Percentiles rank a stretch among this genome's conserved stretches.
These are phyloP conservation scores for Apteryx owenii DNA, from an alignment of 2,113 vertebrate species.

Conservation along the genomic window DNA sequence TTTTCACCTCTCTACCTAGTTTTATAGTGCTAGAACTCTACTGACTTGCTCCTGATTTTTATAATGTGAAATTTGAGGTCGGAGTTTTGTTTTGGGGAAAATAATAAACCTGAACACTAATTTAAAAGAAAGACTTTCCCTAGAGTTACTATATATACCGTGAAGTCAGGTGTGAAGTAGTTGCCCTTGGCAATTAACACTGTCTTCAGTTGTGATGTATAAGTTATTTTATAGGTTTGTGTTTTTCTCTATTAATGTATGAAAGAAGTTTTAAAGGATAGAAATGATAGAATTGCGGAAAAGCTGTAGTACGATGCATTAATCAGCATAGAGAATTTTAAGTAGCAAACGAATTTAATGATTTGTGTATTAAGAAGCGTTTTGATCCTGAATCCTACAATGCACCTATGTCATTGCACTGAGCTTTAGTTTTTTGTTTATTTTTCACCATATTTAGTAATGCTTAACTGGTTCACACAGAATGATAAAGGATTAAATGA, in stretches of 20 bases:
- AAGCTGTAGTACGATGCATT: not conserved
- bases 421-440: not conserved
- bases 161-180: not conserved
- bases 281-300: not conserved
- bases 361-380: not conserved
- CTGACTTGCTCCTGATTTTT: not conserved
- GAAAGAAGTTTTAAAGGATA: not conserved
- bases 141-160: not conserved
- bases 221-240: not conserved
- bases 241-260: not conserved
- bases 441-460: not conserved
- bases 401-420: not conserved
- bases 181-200: not conserved
- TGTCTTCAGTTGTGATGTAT: not conserved
- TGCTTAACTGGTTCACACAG: not conserved
- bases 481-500: not conserved
- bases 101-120: not conserved
- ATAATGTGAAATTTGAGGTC: not conserved
- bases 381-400: not conserved
- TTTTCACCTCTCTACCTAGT: not conserved
- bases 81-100: not conserved
- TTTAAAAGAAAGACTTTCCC: not conserved
- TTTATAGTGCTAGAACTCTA: not conserved
- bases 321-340: not conserved
- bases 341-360: not conserved